Percentiles rank a stretch among this genome's conserved stretches.
These are phyloP conservation scores for Mustela erminea DNA, from an alignment of 2,797 vertebrate genomes.

Conservation along the genomic window DNA sequence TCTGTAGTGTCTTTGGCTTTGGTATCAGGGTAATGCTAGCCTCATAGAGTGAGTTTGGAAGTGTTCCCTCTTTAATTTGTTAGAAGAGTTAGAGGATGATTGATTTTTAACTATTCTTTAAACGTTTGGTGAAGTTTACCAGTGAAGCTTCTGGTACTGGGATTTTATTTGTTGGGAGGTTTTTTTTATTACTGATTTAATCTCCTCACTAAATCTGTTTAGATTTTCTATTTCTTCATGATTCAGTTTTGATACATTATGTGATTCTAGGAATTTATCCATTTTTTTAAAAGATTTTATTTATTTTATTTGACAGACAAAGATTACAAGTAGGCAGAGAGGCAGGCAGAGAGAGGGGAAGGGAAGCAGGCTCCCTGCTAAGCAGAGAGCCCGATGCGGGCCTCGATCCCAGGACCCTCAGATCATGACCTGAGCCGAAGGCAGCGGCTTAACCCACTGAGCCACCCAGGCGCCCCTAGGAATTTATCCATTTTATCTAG, in stretches of 20 bases:
- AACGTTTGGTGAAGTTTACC: neutral
- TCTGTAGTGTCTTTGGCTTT: neutral
- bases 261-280: neutral
- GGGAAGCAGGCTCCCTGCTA: too few relatives aligned
- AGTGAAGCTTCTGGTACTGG: neutral
- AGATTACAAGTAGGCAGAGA: too few relatives aligned
- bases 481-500: neutral
- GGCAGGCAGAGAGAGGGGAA: too few relatives aligned
- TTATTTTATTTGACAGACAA: too few relatives aligned
- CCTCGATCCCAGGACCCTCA: too few relatives aligned
- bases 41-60: neutral
- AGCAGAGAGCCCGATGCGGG: too few relatives aligned
- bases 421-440: too few relatives aligned
- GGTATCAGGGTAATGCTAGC: neutral
- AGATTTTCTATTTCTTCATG: constrained; percentile 20
- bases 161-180: neutral
- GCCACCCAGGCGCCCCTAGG: neutral
- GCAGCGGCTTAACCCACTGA: too few relatives aligned
- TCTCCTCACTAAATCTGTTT: neutral
- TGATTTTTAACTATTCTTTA: constrained; percentile 1
- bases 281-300: neutral
- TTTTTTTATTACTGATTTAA: neutral
- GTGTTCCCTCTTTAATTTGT: neutral
- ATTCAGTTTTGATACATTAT: neutral
- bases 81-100: neutral